Evolutionary conservation across 2,888 invertebrate species (phyloP).

Genomic region (Leucophenga montana): DNA sequence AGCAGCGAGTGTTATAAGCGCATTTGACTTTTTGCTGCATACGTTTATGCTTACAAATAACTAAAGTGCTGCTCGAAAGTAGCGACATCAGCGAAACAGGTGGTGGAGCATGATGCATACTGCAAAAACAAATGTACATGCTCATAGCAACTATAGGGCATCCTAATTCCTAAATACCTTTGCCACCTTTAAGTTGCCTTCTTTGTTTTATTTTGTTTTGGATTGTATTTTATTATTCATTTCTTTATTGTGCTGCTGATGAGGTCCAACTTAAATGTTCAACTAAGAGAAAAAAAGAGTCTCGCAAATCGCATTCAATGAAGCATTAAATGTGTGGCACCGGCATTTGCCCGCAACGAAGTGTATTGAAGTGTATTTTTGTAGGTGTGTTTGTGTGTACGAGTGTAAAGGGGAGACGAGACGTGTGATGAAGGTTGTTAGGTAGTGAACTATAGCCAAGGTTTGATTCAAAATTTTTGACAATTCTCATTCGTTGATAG

Average conservation of each 20-base stretch:
- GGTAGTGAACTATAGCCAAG: no score
- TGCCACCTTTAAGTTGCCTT: slow-evolving; percentile 4
- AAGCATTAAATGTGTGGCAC: slow-evolving; percentile 9
- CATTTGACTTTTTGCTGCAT: slow-evolving; percentile 16
- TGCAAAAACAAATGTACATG: not conserved
- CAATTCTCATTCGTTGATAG: no score
- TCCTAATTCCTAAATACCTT: slow-evolving; percentile 18
- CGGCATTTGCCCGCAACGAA: not conserved
- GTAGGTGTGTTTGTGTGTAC: not conserved
- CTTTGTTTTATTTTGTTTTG: not conserved
- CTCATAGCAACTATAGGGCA: slow-evolving; percentile 1
- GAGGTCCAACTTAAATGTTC: not conserved
- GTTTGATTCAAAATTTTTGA: no score
- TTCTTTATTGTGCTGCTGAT: not conserved
- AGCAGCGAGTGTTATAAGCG: slow-evolving; percentile 22
- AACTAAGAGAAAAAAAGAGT: not conserved
- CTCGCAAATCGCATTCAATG: slow-evolving; percentile 4
- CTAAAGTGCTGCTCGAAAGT: not conserved
- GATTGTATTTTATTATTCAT: not conserved
- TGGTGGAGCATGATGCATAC: not conserved
- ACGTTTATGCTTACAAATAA: slow-evolving; percentile 11
- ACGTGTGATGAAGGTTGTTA: no score
- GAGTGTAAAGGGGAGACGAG: not conserved
- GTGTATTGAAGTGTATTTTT: not conserved
- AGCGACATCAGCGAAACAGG: no score